Evolutionary conservation across 2,113 vertebrate genomes (phyloP).

Genomic region (Carassius auratus): DNA sequence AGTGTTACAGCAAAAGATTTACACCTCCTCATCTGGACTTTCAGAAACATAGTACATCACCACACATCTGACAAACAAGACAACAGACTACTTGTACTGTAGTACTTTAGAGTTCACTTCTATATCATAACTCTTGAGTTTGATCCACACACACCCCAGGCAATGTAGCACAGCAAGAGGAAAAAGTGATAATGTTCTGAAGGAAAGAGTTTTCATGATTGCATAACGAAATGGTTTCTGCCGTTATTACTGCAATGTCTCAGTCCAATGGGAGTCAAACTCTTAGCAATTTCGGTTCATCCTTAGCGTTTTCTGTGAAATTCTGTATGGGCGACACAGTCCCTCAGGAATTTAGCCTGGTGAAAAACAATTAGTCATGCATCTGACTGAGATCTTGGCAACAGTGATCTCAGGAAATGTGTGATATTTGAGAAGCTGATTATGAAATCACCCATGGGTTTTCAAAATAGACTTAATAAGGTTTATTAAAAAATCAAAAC

Average conservation of each 20-base stretch:
- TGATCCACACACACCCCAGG: conserved; percentile 13
- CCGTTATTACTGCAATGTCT: not conserved
- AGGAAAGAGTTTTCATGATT: not conserved
- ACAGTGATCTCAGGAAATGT: conserved; percentile 26
- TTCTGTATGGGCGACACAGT: not conserved
- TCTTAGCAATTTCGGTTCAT: not conserved
- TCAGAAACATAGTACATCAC: not conserved
- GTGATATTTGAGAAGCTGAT: conserved; percentile 33
- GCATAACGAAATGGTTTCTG: not conserved
- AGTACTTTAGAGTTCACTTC: conserved; percentile 11
- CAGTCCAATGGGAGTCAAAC: not conserved
- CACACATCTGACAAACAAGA: conserved; percentile 12
- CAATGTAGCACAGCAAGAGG: not conserved
- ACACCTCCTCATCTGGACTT: conserved; percentile 3
- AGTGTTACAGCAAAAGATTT: not conserved
- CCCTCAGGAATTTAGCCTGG: not conserved
- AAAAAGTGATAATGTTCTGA: conserved; percentile 17
- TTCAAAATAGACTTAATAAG: conserved; percentile 40
- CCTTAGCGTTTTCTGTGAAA: not conserved
- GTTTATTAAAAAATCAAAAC: conserved; percentile 42
- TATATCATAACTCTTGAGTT: not conserved
- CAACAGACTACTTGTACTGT: not conserved
- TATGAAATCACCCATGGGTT: conserved; percentile 39
- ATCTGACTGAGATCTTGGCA: conserved; percentile 29
- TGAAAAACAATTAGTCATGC: conserved; percentile 31